These are phyloP conservation scores for Eurois occulta DNA, from an alignment of 2,888 invertebrate species.

Conservation along the genomic window DNA sequence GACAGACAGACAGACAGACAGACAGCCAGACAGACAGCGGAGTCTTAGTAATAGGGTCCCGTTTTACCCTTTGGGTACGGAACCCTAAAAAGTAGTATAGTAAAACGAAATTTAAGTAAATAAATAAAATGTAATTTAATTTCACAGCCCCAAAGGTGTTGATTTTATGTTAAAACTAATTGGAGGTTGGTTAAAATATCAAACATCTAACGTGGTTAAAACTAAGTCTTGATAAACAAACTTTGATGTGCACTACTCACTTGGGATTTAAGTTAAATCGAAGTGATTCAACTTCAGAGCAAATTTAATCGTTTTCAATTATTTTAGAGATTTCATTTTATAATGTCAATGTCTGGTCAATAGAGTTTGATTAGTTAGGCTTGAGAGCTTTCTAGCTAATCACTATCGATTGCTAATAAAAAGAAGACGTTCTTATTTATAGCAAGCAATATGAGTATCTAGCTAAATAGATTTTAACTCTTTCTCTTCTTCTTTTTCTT, in stretches of 20 bases:
- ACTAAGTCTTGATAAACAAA: constrained; percentile 33
- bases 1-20: too few species aligned
- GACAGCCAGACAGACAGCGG: too few species aligned
- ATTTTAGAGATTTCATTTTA: constrained; percentile 9
- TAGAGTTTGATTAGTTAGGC: constrained; percentile 1
- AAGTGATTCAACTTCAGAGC: constrained; percentile 25
- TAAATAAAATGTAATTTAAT: background rate
- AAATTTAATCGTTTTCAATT: constrained; percentile 39
- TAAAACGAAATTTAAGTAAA: background rate
- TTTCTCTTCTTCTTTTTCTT: too few species aligned
- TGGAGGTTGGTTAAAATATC: constrained; percentile 27
- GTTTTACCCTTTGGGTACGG: too few species aligned
- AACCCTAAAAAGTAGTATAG: background rate
- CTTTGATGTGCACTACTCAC: constrained; percentile 36
- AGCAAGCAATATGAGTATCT: background rate
- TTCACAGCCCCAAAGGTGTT: background rate
- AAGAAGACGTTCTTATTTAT: background rate
- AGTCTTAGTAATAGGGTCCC: too few species aligned
- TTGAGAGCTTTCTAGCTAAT: background rate
- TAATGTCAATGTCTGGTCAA: constrained; percentile 15
- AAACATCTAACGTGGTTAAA: constrained; percentile 18
- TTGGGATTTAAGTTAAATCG: constrained; percentile 35
- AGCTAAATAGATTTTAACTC: background rate
- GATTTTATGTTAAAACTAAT: constrained; percentile 38
- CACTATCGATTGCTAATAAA: background rate